phyloP scores from a whole-genome alignment of 2,113 vertebrate genomes.

The Addax nasomaculatus region DNA sequence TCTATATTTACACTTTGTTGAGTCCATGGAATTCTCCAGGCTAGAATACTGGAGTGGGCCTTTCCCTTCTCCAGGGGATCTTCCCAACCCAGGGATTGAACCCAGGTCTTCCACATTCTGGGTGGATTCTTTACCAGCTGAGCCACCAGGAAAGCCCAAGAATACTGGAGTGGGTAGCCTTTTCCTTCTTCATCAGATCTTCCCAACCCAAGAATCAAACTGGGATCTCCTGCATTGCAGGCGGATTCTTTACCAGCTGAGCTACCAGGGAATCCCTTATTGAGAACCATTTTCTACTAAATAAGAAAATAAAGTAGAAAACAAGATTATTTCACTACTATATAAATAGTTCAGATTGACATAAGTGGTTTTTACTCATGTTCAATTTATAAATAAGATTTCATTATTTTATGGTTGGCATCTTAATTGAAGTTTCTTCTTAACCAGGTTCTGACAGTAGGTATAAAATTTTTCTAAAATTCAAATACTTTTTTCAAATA shows the following conservation, averaged over 20 bases:
- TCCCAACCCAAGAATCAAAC: background rate
- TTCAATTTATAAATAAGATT: constrained; percentile 4
- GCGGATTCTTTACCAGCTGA: background rate
- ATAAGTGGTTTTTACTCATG: background rate
- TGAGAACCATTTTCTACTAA: background rate
- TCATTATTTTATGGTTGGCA: constrained; percentile 25
- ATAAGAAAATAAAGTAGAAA: background rate
- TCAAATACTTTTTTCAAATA: constrained; percentile 22
- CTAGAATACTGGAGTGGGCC: background rate
- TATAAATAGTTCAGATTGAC: background rate
- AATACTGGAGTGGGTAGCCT: background rate
- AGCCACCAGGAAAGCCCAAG: background rate
- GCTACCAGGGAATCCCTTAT: background rate
- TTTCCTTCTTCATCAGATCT: background rate
- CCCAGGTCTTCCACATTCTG: background rate
- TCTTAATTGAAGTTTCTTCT: constrained; percentile 27
- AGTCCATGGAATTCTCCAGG: background rate
- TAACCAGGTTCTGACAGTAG: constrained; percentile 24
- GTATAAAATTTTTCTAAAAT: background rate
- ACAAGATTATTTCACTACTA: background rate
- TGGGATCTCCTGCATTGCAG: background rate
- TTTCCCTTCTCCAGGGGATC: background rate
- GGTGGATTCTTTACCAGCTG: background rate
- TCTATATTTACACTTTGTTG: constrained; percentile 13
- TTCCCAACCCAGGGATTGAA: background rate